Evolutionary conservation across 2,113 vertebrate genomes (phyloP).

Genomic region (Hypanus sabinus): DNA sequence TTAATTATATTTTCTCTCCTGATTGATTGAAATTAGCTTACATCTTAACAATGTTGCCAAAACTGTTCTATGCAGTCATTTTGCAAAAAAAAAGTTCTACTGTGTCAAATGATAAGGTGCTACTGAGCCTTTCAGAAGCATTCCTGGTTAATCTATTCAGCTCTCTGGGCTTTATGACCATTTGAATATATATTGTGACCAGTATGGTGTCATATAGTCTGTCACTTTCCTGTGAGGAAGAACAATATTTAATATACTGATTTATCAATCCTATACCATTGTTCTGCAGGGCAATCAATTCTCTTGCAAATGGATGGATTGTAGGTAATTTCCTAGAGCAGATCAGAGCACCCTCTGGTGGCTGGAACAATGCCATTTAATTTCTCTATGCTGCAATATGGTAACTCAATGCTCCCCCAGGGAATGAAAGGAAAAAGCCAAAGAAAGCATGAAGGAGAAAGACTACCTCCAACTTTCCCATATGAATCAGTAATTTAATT

Average conservation of each 20-base stretch:
- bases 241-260: neutral
- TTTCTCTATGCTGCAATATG: slow-evolving; percentile 5
- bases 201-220: neutral
- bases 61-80: neutral
- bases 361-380: neutral
- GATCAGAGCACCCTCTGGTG: slow-evolving; percentile 23
- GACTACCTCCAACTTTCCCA: neutral
- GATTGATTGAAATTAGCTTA: neutral
- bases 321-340: neutral
- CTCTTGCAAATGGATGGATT: neutral
- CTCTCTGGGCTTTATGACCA: neutral
- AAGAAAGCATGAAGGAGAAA: neutral
- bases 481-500: neutral
- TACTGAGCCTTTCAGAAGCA: neutral
- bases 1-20: neutral
- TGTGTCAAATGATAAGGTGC: neutral
- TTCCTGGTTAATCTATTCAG: neutral
- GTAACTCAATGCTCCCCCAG: neutral
- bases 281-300: neutral
- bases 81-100: slow-evolving; percentile 5
- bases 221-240: neutral
- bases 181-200: neutral
- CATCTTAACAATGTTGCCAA: neutral
- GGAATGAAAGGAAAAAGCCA: neutral
- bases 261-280: neutral